phyloP scores from a whole-genome alignment of 2,888 invertebrate species.

The Pemphredon lugubris region DNA sequence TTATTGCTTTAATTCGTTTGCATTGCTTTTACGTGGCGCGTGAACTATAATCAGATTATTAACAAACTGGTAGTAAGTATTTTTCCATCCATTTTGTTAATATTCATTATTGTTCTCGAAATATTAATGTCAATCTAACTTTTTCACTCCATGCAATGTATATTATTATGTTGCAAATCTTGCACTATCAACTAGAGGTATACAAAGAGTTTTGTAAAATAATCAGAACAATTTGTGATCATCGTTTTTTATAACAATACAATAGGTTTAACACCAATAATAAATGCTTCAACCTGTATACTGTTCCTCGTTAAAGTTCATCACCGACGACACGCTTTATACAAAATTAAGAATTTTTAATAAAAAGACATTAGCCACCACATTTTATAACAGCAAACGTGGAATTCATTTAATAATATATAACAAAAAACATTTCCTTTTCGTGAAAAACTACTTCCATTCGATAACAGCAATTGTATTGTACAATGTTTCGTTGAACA shows the following conservation, averaged over 20 bases:
- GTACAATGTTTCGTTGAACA: background rate
- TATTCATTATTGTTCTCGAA: constrained; percentile 21
- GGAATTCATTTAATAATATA: constrained; percentile 22
- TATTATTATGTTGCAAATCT: constrained; percentile 22
- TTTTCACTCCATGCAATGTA: constrained; percentile 6
- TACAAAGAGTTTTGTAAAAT: constrained; percentile 25
- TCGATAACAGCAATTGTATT: background rate
- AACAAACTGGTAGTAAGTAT: constrained; percentile 28
- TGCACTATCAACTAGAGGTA: constrained; percentile 5
- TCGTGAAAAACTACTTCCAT: background rate
- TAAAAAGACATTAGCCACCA: constrained; percentile 16
- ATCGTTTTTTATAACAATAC: constrained; percentile 59
- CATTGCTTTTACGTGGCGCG: constrained; percentile 41
- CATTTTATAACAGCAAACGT: constrained; percentile 21
- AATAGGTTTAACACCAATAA: constrained; percentile 67
- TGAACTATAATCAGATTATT: constrained; percentile 30
- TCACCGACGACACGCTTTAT: constrained; percentile 29
- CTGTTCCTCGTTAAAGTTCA: constrained; percentile 17
- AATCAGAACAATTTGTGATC: constrained; percentile 23
- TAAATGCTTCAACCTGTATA: constrained; percentile 64
- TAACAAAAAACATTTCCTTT: constrained; percentile 8
- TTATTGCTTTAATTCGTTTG: too few species aligned
- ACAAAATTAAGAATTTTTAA: constrained; percentile 36
- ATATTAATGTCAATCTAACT: constrained; percentile 23
- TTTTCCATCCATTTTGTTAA: constrained; percentile 22